A percentile compares a stretch with the other conserved stretches of the same genome.
phyloP scores from a whole-genome alignment of 2,797 vertebrate genomes.

The Percopsis omiscomaycus region DNA sequence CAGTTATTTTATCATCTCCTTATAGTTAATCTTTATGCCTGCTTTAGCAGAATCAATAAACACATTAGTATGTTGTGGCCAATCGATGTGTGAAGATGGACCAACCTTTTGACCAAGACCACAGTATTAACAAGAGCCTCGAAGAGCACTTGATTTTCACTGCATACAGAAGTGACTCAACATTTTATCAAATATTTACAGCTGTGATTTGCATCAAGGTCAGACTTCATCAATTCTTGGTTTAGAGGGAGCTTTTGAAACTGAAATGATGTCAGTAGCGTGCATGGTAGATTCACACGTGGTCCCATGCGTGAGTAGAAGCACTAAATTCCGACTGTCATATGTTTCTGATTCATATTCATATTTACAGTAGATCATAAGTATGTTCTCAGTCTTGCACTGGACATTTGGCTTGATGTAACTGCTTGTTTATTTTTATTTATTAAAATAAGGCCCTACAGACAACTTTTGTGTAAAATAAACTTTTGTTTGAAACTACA shows the following conservation, averaged over 20 bases:
- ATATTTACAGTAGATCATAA: too few species aligned
- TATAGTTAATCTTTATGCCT: constrained; percentile 44
- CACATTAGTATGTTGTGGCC: constrained; percentile 56
- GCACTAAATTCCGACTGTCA: constrained; percentile 5
- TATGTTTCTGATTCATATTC: not conserved
- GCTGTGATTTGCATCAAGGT: constrained; percentile 48
- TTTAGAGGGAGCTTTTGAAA: constrained; percentile 55
- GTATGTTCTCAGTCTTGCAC: too few species aligned
- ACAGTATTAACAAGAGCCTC: constrained; percentile 28
- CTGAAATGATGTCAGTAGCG: constrained; percentile 60
- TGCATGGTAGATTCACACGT: constrained; percentile 45
- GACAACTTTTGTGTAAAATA: too few species aligned
- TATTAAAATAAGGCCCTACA: too few species aligned
- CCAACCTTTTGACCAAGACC: constrained; percentile 30
- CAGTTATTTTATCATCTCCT: constrained; percentile 49
- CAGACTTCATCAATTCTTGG: constrained; percentile 59
- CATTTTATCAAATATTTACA: constrained; percentile 68
- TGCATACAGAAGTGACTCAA: constrained; percentile 28
- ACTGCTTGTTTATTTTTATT: too few species aligned
- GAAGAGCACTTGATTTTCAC: constrained; percentile 47
- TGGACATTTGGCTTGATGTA: too few species aligned
- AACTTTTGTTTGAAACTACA: too few species aligned
- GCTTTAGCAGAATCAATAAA: constrained; percentile 50
- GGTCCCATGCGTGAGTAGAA: constrained; percentile 41
- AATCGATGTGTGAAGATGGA: constrained; percentile 49